Conservation (phyloP, 2,113 vertebrate genomes). For the Acrocephalus arundinaceus region DNA sequence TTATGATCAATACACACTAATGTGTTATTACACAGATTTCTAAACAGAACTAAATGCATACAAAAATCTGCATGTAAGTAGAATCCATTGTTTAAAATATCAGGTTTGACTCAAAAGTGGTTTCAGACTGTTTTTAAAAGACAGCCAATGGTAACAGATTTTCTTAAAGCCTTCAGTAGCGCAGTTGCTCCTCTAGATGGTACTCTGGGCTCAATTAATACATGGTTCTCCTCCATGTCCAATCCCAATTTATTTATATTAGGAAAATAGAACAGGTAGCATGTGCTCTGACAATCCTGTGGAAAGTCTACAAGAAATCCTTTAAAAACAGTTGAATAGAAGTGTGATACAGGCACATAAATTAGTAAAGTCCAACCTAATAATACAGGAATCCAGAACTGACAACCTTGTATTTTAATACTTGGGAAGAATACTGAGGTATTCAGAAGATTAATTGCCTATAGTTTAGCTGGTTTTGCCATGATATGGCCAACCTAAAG, state of each 20-base stretch:
- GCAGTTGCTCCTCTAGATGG: constrained; percentile 49
- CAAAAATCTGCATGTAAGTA: neutral
- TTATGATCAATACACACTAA: neutral
- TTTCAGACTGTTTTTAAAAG: neutral
- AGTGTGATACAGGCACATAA: neutral
- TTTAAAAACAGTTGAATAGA: neutral
- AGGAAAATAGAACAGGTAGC: neutral
- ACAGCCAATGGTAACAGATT: neutral
- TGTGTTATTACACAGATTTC: neutral
- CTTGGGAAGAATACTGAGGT: neutral
- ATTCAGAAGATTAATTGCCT: neutral
- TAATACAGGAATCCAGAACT: neutral
- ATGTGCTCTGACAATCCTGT: neutral
- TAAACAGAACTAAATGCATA: neutral
- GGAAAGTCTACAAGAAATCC: neutral
- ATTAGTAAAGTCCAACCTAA: neutral
- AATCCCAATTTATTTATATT: neutral
- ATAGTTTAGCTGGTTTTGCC: neutral
- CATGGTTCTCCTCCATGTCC: neutral
- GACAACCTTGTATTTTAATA: neutral
- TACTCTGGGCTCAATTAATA: neutral
- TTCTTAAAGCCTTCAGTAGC: neutral
- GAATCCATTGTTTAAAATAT: neutral
- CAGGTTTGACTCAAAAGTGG: neutral
- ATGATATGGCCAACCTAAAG: neutral